Base-by-base conservation (phyloP, 2,113 vertebrate genomes). In the Todiramphus chloris region DNA sequence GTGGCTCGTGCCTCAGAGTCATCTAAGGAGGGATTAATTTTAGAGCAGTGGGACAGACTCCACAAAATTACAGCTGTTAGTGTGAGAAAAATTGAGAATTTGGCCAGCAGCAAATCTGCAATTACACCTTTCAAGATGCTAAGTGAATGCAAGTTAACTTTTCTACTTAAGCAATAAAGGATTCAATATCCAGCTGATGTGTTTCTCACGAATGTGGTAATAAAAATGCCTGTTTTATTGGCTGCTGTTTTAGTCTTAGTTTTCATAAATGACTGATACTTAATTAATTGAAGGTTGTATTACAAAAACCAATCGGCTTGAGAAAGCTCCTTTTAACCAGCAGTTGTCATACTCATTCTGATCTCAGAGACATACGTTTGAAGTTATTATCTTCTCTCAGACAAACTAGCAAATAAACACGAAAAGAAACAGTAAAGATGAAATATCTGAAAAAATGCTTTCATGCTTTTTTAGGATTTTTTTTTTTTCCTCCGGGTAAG, bases 271-370 rank as follows among this genome's bases (percentile, higher is more conserved):
- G 83, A 69, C n/a, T 94, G 81, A 72, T 84, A 84, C 12, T 82
- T 93, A 96, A 94, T 91, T 95, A 96, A 94, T 87, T 82, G 83
- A 87, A 93, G 20, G 58, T 25, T 37, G 44, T 37, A 62, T 85
- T 94, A 91, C 73, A 86, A 73, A 90, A 95, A 14, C 0, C 48
- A 91, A 73, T 84, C 80, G 92, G 69, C 59, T 93, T 68, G 87
- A 41, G 78, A 83, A 94, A 18, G 17, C 44, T 82, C 20, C 56
- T 91, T 96, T 92, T 66, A 92, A 73, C 24, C 55, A 76, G 30
- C 9, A 66, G 50, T 87, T 87, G 25, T 72, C 35, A 59, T 76
- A 44, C 50, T 92, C 13, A 3, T 82, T 89, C 43, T 87, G 69
- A 75, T 92, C 27, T 93, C 44, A 87, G 86, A 69, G 50, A 84